Evolutionary conservation across 2,888 invertebrate genomes (phyloP).

Genomic region (Odontothrips loti): DNA sequence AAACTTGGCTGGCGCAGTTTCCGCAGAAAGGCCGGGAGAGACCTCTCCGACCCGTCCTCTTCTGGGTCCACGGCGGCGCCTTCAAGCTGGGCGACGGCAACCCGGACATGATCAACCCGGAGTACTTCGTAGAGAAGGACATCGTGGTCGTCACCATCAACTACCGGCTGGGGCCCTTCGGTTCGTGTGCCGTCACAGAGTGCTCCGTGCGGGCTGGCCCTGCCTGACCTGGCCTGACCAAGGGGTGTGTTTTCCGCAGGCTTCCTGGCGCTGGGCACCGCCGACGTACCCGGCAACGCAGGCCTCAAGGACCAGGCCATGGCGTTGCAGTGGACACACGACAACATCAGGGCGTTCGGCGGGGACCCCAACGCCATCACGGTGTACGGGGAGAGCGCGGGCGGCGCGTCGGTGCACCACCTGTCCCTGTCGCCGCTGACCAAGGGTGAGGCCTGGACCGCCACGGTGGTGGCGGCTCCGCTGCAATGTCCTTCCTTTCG

Average conservation of each 20-base stretch:
- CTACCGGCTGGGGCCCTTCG: slow-evolving; percentile 83
- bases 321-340: slow-evolving; percentile 4
- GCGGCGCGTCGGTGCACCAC: slow-evolving; percentile 2
- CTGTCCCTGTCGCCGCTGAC: neutral
- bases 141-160: slow-evolving; percentile 89
- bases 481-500: no score
- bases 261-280: slow-evolving; percentile 14
- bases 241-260: neutral
- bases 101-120: slow-evolving; percentile 33
- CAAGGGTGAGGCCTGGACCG: neutral
- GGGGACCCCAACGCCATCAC: slow-evolving; percentile 7
- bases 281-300: neutral
- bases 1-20: no score
- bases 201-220: no score
- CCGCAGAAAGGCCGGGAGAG: neutral
- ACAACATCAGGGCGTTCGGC: slow-evolving; percentile 12
- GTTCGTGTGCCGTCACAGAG: slow-evolving; percentile 52
- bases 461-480: no score
- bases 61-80: slow-evolving; percentile 92
- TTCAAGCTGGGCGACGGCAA: slow-evolving; percentile 86
- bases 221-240: no score
- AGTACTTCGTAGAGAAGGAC: slow-evolving; percentile 75
- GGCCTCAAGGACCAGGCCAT: slow-evolving; percentile 21
- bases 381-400: slow-evolving; percentile 4
- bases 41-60: slow-evolving; percentile 76